Base-by-base conservation (phyloP, 2,888 invertebrate genomes). In the Meiosimyza platycephala region DNA sequence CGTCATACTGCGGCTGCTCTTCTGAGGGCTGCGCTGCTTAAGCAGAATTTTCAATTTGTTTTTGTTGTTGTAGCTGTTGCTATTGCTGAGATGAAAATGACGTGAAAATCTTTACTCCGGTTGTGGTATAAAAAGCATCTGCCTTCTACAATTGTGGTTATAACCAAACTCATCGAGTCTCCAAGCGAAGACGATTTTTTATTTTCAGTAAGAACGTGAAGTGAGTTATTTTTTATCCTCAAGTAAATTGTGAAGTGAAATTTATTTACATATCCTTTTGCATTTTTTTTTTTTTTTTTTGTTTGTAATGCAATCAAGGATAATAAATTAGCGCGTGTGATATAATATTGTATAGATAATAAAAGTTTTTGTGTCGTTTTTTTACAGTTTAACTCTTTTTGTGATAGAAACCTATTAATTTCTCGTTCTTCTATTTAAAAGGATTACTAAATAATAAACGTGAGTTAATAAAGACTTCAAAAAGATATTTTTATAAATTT, bases 141-240 rank as follows among this genome's bases (percentile, higher is more conserved):
- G 70, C 22, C 70, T 70, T 70, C 70, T 63, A 63, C 70, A 6
- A 16, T 22, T 57, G 13, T 22, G 18, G 18, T 54, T 63, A n/a
- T n/a, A 62, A 70, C 70, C 62, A 70, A 54, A 62, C 51, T 70
- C 70, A 63, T 63, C 82, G 80, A 84, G 84, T 81, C 83, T 83
- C 76, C 80, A 79, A 83, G 82, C 79, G 80, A 79, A 81, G 80
- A 79, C 79, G 79, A 76, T 78, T 7, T 40, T 40, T 40, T 28
- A 4, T 4, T 28, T 74, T 78, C 70, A 76, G 76, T 68, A 73
- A 72, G 74, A 80, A 71, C 83, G 79, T 78, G 78, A 80, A 6
- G 80, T 80, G 77, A 78, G 78, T 78, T 57, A 54, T 15, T 60
- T 28, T n/a, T 28, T 50, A 22, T 22, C 22, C 22, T 22, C 22